Evolutionary conservation across 2,888 invertebrate genomes (phyloP).

Genomic region (Cylloceria caligata): DNA sequence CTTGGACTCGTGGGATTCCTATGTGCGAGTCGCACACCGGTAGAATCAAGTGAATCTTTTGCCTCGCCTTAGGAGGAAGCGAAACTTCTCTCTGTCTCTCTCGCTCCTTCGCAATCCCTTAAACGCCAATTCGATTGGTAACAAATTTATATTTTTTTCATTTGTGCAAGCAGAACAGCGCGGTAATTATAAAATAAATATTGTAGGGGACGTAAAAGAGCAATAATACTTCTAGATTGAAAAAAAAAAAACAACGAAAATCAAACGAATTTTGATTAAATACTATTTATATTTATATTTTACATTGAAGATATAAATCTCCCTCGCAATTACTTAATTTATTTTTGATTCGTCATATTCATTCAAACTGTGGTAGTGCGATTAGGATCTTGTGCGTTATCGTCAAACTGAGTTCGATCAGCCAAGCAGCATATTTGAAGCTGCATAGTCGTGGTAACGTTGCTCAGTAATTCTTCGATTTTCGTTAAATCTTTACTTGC

Average conservation of each 20-base stretch:
- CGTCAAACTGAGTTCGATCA: constrained; percentile 57
- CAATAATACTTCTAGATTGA: not conserved
- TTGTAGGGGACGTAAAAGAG: not conserved
- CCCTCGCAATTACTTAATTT: too few relatives aligned
- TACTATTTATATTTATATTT: constrained; percentile 41
- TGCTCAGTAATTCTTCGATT: constrained; percentile 79
- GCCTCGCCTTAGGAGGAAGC: too few relatives aligned
- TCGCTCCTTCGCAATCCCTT: too few relatives aligned
- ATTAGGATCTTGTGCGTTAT: constrained; percentile 63
- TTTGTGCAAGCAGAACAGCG: too few relatives aligned
- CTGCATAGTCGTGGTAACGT: constrained; percentile 80
- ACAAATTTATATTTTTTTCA: too few relatives aligned
- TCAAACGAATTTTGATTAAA: not conserved
- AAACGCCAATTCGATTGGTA: too few relatives aligned
- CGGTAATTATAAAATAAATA: too few relatives aligned
- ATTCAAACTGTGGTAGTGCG: constrained; percentile 72
- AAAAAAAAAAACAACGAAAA: not conserved
- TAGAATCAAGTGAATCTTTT: too few relatives aligned
- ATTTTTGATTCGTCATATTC: not conserved
- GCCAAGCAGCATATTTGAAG: constrained; percentile 81
- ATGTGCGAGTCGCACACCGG: too few relatives aligned
- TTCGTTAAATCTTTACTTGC: constrained; percentile 85
- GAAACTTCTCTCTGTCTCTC: too few relatives aligned
- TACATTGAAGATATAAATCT: constrained; percentile 29
- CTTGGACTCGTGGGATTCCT: too few relatives aligned